These are phyloP conservation scores for Odocoileus hemionus DNA, from an alignment of 2,113 vertebrate genomes.

Conservation along the genomic window DNA sequence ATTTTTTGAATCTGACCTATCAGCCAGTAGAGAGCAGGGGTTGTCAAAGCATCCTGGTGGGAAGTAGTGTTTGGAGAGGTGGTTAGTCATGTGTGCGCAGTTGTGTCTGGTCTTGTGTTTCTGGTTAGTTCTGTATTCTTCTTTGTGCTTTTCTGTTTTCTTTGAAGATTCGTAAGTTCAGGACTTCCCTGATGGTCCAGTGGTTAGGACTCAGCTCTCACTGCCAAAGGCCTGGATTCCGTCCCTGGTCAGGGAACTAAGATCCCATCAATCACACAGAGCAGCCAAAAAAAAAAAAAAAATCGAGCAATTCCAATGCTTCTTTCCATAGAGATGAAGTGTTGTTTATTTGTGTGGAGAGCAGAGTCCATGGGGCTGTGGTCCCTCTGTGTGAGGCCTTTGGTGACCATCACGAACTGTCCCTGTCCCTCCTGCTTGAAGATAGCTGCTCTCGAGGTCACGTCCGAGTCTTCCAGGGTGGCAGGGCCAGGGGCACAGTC, in stretches of 20 bases:
- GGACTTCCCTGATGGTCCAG: background rate
- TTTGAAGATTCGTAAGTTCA: background rate
- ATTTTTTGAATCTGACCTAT: rapidly evolving
- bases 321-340: background rate
- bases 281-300: background rate
- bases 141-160: background rate
- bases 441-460: background rate
- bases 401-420: background rate
- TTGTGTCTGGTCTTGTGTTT: background rate
- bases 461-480: background rate
- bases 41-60: background rate
- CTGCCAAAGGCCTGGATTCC: background rate
- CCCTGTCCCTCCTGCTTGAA: background rate
- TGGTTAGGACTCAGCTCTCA: background rate
- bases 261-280: background rate
- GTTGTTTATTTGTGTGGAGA: background rate
- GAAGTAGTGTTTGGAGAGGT: background rate
- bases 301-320: background rate
- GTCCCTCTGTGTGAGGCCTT: background rate
- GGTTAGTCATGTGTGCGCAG: rapidly evolving
- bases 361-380: background rate
- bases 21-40: background rate
- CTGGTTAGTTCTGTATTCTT: background rate
- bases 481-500: background rate
- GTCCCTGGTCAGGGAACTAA: background rate